Percentiles rank a stretch among this genome's conserved stretches.
Conservation (phyloP, 1,140 invertebrate genomes). For the Lethocerus indicus region DNA sequence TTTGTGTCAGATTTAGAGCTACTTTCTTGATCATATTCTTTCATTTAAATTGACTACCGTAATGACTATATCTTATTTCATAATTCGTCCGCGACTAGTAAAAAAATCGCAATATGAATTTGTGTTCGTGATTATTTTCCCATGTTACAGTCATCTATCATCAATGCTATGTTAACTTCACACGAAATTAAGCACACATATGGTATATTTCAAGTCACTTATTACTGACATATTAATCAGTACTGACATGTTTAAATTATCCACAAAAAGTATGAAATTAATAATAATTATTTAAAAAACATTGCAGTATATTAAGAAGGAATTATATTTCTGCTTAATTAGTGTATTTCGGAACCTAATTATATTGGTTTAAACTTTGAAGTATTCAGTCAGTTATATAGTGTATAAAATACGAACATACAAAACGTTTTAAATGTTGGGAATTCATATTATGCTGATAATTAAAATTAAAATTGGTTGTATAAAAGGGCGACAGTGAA, state of each 20-base stretch:
- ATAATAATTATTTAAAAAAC: not conserved
- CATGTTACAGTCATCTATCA: not conserved
- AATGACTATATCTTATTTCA: not conserved
- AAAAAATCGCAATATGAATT: not conserved
- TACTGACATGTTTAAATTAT: not conserved
- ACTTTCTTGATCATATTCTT: no score
- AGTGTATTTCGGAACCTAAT: no score
- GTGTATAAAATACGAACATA: no score
- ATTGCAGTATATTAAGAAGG: not conserved
- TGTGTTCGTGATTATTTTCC: not conserved
- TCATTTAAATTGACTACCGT: no score
- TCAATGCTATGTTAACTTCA: not conserved
- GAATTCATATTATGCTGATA: no score
- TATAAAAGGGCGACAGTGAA: no score
- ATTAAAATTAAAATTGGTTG: no score
- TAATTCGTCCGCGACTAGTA: not conserved
- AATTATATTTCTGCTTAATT: not conserved
- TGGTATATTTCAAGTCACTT: not conserved
- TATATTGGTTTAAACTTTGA: no score
- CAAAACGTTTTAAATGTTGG: no score
- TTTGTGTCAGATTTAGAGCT: no score
- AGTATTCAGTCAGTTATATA: no score
- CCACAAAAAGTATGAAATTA: not conserved
- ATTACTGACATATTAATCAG: not conserved
- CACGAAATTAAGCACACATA: not conserved